phyloP scores from a whole-genome alignment of 2,797 vertebrate species.

The Coregonus ussuriensis region DNA sequence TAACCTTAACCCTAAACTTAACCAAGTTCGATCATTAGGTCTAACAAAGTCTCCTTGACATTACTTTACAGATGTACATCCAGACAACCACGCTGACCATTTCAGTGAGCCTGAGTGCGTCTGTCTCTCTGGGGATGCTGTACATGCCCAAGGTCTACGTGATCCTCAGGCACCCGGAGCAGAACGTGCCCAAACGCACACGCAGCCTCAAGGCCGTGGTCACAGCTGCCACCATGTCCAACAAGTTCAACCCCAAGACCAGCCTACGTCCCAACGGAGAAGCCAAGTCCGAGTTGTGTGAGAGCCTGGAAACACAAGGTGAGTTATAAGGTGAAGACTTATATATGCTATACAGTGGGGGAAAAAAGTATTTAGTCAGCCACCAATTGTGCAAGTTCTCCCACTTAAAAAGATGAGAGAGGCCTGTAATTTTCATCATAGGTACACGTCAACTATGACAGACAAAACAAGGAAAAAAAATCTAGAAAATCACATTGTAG shows the following conservation, averaged over 20 bases:
- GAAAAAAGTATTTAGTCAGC: too few species aligned
- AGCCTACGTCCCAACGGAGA: conserved; percentile 95
- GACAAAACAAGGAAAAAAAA: too few species aligned
- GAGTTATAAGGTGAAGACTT: conserved; percentile 51
- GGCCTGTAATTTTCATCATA: too few species aligned
- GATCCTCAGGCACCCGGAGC: conserved; percentile 97
- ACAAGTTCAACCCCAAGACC: conserved; percentile 97
- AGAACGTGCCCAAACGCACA: conserved; percentile 97
- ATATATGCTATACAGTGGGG: not conserved
- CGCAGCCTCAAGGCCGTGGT: conserved; percentile 97
- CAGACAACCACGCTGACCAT: conserved; percentile 97
- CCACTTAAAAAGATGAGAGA: too few species aligned
- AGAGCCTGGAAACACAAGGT: conserved; percentile 97
- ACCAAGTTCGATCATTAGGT: not conserved
- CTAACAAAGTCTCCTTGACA: not conserved
- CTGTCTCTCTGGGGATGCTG: conserved; percentile 96
- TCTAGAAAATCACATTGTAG: too few species aligned
- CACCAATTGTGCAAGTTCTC: too few species aligned
- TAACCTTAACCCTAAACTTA: not conserved
- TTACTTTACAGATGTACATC: conserved; percentile 89
- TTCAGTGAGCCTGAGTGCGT: conserved; percentile 97
- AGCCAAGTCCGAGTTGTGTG: conserved; percentile 96
- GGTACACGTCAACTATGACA: too few species aligned
- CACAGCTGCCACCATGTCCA: conserved; percentile 97
- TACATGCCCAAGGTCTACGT: conserved; percentile 99